Evolutionary conservation across 2,797 vertebrate genomes (phyloP), one percentile per base, ranked within the genome.

Genomic region (Cephalopachus bancanus): DNA sequence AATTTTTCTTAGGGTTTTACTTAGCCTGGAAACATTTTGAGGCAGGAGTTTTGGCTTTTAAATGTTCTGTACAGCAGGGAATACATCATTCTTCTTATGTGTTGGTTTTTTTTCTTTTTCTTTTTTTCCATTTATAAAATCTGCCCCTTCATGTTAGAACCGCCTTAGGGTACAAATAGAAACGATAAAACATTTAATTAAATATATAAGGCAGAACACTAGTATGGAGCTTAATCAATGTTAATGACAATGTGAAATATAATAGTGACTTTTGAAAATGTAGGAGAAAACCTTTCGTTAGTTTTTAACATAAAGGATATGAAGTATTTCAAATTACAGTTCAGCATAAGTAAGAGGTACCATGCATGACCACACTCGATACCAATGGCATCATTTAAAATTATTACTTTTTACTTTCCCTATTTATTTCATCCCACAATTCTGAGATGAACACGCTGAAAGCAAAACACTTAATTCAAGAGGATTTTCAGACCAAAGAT

Each of bases 151-250:
- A 30, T 86, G 37, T 86, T 96, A 91, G 95, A 97, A 95, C 93
- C 94, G 79, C 95, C 51, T 89, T 60, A 67, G 60, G 79, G 28
- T 91, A 59, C 7, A 69, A 95, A 60, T 89, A 83, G 14, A 93
- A 97, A 75, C 89, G 62, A 81, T 28, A 79, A 96, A 96, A 88
- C 78, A 91, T 96, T 96, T 93, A 93, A 97, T 97, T 96, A 95
- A 96, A 96, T 95, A 87, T 72, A 91, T 95, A 94, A 96, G 91
- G 51, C 76, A 92, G 95, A 97, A 95, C 74, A 51, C 83, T 89
- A 33, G 51, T 37, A 71, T 83, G 62, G 57, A 80, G 91, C 90
- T 83, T 95, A 95, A 93, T 91, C 85, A 83, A 55, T 91, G 62
- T 57, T 93, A 93, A 71, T 86, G 84, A 87, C 5, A 92, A 91